Conservation (phyloP, 2,888 invertebrate species). For the Drosophila birchii region DNA sequence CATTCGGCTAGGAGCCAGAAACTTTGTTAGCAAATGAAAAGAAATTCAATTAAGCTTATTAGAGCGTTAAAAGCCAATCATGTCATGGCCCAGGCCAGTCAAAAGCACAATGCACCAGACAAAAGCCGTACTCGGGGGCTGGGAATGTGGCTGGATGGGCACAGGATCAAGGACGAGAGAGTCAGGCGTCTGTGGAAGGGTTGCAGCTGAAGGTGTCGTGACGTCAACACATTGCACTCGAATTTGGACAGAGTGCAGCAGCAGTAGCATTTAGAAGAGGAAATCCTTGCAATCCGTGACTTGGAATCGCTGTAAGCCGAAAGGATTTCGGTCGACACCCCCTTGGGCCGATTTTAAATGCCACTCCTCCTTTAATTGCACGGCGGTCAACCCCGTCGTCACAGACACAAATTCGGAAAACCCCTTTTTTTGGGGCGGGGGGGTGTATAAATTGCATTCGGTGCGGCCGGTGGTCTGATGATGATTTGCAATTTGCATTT, state of each 20-base stretch:
- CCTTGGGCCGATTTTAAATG: slow-evolving; percentile 72
- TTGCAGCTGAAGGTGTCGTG: slow-evolving; percentile 68
- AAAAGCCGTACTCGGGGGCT: slow-evolving; percentile 17
- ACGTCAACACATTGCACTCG: slow-evolving; percentile 63
- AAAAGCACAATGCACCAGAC: slow-evolving; percentile 69
- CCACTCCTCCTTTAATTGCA: slow-evolving; percentile 68
- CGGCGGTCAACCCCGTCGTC: slow-evolving; percentile 18
- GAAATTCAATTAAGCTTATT: slow-evolving; percentile 85
- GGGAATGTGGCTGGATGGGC: slow-evolving; percentile 4
- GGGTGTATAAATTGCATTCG: slow-evolving; percentile 60
- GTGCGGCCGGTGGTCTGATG: slow-evolving; percentile 39
- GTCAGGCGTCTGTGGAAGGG: slow-evolving; percentile 47
- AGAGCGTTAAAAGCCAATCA: slow-evolving; percentile 85
- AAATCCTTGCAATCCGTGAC: slow-evolving; percentile 62
- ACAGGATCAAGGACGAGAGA: slow-evolving; percentile 29
- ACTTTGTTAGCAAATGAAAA: slow-evolving; percentile 78
- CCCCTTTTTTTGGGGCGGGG: slow-evolving; percentile 20
- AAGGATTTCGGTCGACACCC: slow-evolving; percentile 59
- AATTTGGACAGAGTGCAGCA: slow-evolving; percentile 27
- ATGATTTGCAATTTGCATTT: slow-evolving; percentile 81
- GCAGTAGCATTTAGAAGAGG: slow-evolving; percentile 36
- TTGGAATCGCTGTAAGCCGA: slow-evolving; percentile 58
- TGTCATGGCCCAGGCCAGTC: slow-evolving; percentile 61
- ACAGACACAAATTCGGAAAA: slow-evolving; percentile 32
- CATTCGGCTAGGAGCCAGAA: slow-evolving; percentile 56